A percentile compares a stretch with the other conserved stretches of the same genome.
Conservation (phyloP, 2,113 vertebrate species). For the Pelecanus crispus region DNA sequence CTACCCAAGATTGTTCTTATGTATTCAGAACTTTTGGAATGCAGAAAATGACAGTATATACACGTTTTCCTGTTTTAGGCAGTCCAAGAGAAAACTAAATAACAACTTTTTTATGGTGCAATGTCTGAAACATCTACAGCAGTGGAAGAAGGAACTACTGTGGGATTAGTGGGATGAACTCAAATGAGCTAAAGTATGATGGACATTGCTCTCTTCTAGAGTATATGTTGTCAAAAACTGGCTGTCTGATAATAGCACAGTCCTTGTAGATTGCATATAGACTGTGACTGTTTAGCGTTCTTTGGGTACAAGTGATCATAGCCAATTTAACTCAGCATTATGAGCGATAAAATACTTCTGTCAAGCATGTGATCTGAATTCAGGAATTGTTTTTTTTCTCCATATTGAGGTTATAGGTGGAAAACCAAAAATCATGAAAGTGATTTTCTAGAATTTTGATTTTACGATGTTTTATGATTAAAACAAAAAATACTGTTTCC, state of each 20-base stretch:
- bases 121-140: background rate
- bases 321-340: slow-evolving; percentile 53
- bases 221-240: background rate
- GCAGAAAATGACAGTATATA: background rate
- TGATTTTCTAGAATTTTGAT: slow-evolving; percentile 58
- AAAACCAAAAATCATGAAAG: slow-evolving; percentile 27
- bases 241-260: background rate
- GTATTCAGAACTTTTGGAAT: background rate
- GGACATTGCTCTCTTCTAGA: background rate
- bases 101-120: background rate
- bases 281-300: slow-evolving; percentile 30
- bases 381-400: background rate
- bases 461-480: slow-evolving; percentile 38
- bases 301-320: slow-evolving; percentile 58
- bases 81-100: background rate
- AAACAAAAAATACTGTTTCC: slow-evolving; percentile 56
- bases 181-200: background rate
- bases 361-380: slow-evolving; percentile 13
- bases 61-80: background rate
- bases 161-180: background rate
- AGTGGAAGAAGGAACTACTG: background rate
- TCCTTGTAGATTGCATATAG: background rate
- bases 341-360: slow-evolving; percentile 43
- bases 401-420: slow-evolving; percentile 18
- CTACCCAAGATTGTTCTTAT: background rate